Evolutionary conservation across 1,140 invertebrate species (phyloP).

Genomic region (Dreissena polymorpha): DNA sequence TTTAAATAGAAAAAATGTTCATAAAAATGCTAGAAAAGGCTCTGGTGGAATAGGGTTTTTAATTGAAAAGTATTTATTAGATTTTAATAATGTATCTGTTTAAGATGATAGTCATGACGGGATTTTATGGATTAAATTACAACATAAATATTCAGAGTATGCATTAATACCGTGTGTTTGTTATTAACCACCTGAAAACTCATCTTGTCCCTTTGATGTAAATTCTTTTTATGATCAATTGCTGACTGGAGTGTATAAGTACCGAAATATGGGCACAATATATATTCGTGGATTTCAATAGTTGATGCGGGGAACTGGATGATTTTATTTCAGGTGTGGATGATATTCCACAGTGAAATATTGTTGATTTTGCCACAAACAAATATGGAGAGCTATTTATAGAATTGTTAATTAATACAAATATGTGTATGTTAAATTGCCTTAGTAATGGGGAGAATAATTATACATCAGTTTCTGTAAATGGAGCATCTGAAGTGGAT

Average conservation of each 20-base stretch:
- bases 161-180: conserved; percentile 44
- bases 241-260: conserved; percentile 33
- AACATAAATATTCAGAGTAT: conserved; percentile 16
- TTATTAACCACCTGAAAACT: conserved; percentile 52
- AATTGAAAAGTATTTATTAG: conserved; percentile 23
- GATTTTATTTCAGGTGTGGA: conserved; percentile 57
- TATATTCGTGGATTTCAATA: conserved; percentile 52
- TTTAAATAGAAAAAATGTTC: conserved; percentile 12
- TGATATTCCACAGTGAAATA: conserved; percentile 17
- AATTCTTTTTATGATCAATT: conserved; percentile 35
- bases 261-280: conserved; percentile 28
- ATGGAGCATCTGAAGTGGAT: conserved; percentile 56
- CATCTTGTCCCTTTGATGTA: conserved; percentile 20
- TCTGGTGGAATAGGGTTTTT: conserved; percentile 36
- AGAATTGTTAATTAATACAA: conserved; percentile 53
- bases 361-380: conserved; percentile 46
- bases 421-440: conserved; percentile 54
- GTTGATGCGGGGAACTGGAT: conserved; percentile 37
- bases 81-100: conserved; percentile 17
- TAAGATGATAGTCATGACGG: conserved; percentile 34
- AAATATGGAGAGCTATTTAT: conserved; percentile 49
- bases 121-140: conserved; percentile 52
- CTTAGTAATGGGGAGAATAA: conserved; percentile 27
- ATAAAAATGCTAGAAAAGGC: conserved; percentile 8
- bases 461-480: conserved; percentile 47